phyloP scores from a whole-genome alignment of 1,140 invertebrate genomes.

The Scylla paramamosain region DNA sequence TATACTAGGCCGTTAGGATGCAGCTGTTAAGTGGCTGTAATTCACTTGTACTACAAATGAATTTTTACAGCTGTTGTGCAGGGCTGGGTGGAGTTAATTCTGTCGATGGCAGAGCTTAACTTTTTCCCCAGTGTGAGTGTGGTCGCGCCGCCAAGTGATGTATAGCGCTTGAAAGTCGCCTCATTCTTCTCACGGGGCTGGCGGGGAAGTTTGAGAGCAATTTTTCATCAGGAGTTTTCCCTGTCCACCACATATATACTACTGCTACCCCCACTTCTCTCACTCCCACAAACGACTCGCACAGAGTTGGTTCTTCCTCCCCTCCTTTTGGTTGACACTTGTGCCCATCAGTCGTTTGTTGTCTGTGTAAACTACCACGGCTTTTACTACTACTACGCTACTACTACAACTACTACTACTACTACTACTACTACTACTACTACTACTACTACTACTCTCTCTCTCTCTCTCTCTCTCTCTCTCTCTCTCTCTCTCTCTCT shows the following conservation, averaged over 20 bases:
- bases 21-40: no score
- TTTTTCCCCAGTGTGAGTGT: background rate
- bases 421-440: background rate
- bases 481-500: constrained; percentile 10
- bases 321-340: no score
- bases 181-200: background rate
- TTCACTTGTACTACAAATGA: no score
- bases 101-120: background rate
- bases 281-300: no score
- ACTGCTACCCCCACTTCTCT: no score
- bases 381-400: background rate
- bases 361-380: no score
- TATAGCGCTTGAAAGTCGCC: background rate
- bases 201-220: background rate
- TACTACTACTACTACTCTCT: background rate
- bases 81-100: background rate
- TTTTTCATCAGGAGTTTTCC: background rate
- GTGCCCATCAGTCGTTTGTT: no score
- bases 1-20: no score
- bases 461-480: constrained; percentile 20
- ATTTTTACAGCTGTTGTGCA: no score
- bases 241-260: no score
- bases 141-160: background rate
- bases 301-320: no score
- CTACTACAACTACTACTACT: background rate